phyloP scores from a whole-genome alignment of 2,888 invertebrate genomes.

The Tiliacea citrago region DNA sequence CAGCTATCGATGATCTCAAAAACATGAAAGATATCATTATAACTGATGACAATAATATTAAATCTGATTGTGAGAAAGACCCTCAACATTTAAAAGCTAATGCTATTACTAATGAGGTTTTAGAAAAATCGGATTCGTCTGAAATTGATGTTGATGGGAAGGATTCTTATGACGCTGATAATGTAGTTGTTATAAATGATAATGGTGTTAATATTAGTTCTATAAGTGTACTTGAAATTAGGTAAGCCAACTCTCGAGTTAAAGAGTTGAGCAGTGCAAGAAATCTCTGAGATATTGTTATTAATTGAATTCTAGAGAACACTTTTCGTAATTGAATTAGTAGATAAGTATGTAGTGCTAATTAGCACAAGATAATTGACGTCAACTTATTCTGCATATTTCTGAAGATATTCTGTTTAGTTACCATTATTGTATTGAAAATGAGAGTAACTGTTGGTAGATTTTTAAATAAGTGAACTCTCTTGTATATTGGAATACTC shows the following conservation, averaged over 20 bases:
- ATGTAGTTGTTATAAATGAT: constrained; percentile 20
- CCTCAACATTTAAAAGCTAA: neutral
- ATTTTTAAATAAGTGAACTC: neutral
- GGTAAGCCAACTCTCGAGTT: neutral
- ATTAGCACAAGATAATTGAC: neutral
- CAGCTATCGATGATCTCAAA: neutral
- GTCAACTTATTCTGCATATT: no score
- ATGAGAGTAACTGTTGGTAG: neutral
- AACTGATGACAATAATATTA: neutral
- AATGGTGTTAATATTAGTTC: constrained; percentile 21
- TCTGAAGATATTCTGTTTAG: neutral
- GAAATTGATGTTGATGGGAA: neutral
- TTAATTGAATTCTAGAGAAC: neutral
- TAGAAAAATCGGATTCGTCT: constrained; percentile 3
- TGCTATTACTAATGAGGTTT: neutral
- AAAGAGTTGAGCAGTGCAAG: neutral
- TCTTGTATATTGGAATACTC: neutral
- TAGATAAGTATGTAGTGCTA: neutral
- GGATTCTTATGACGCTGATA: constrained; percentile 1
- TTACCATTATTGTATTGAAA: no score
- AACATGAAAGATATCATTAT: neutral
- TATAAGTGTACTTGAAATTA: constrained; percentile 12
- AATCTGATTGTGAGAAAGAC: neutral
- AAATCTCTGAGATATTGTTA: constrained; percentile 32
- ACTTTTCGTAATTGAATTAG: neutral